These are phyloP conservation scores for Epinephelus malabaricus DNA, from an alignment of 2,797 vertebrate genomes.

Conservation along the genomic window DNA sequence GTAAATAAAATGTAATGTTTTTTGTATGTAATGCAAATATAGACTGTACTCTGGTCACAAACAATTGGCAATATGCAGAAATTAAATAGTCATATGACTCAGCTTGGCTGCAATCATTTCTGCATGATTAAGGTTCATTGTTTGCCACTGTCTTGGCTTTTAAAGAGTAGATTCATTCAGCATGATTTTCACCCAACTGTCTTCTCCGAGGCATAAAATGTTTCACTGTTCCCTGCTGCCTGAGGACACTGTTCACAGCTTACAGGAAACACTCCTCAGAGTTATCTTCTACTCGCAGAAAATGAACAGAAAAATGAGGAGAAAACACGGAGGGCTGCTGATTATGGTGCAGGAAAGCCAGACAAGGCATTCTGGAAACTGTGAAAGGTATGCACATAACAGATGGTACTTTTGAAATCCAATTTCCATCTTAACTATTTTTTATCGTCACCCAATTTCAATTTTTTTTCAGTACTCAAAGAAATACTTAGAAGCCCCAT, in stretches of 20 bases:
- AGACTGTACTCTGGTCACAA: background rate
- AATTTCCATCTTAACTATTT: background rate
- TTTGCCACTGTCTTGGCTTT: conserved; percentile 4
- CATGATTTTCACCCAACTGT: background rate
- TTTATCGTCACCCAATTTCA: background rate
- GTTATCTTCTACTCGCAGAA: background rate
- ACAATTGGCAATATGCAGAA: background rate
- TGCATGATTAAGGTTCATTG: background rate
- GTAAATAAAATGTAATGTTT: background rate
- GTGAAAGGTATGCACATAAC: background rate
- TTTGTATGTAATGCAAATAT: background rate
- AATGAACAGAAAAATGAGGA: background rate
- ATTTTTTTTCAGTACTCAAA: background rate
- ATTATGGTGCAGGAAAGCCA: background rate
- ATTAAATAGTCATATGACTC: background rate
- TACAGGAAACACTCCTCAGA: background rate
- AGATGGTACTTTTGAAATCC: background rate
- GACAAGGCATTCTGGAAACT: background rate
- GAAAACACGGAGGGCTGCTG: background rate
- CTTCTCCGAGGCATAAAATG: background rate
- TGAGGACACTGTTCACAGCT: background rate
- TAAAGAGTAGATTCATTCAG: background rate
- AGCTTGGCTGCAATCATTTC: background rate
- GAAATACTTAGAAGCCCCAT: background rate
- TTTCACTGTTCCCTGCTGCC: conserved; percentile 8